Evolutionary conservation across 2,113 vertebrate species (phyloP), one percentile per base, ranked within the genome.

Genomic region (Cynoglossus semilaevis): DNA sequence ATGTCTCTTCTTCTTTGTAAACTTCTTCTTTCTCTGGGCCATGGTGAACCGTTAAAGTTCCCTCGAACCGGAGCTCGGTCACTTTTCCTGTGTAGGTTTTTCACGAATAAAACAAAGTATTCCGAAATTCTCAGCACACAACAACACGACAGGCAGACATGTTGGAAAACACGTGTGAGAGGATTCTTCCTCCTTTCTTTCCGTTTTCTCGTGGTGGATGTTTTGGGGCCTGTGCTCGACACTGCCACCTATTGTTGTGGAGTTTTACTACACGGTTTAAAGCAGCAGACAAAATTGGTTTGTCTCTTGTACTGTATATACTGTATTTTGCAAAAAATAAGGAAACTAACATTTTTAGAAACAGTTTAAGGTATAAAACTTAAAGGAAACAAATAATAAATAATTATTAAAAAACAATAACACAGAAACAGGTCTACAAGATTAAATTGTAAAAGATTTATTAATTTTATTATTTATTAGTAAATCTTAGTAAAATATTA

Each of bases 1-100:
- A 54, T 76, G 74, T 50, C 79, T 85, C 80, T 76, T 91, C 72
- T 82, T 91, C 79, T 88, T 91, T 13, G 74, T 88, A 3, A 89
- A 14, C 37, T 80, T 91, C 79, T 91, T 92, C 80, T 87, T 92
- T 7, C 83, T 87, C 50, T 90, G 89, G 0, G 88, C 91, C 91
- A 92, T 92, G 15, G 3, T 70, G 29, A 36, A 7, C 6, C 12
- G 62, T 50, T 35, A 12, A n/a, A 1, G 9, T 14, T 16, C 7
- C 12, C 40, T 42, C 8, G 13, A 13, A 2, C 36, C 5, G 7
- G 11, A 1, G 5, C 0, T 14, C 5, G 13, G 2, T 3, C 34
- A 22, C 8, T 50, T 46, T 5, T 9, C 34, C 5, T 11, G 14
- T 6, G 1, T 2, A 10, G 14, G 15, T 8, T 37, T 6, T 15